Conservation (phyloP, 2,888 invertebrate genomes). For the Spodoptera picta region DNA sequence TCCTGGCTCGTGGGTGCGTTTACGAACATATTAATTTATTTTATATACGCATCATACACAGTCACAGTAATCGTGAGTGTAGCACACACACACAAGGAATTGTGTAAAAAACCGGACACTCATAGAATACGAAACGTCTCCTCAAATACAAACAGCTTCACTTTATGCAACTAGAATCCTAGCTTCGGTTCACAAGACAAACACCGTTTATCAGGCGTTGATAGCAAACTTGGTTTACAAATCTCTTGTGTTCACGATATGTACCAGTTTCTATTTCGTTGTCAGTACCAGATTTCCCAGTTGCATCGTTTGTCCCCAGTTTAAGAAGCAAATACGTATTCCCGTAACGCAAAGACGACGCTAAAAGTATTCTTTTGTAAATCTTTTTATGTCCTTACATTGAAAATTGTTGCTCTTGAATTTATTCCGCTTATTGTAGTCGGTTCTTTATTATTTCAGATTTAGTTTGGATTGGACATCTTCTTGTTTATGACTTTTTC, state of each 20-base stretch:
- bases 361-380: constrained; percentile 65
- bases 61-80: no score
- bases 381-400: constrained; percentile 5
- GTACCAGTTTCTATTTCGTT: constrained; percentile 56
- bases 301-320: constrained; percentile 72
- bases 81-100: no score
- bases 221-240: constrained; percentile 50
- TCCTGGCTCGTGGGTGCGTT: no score
- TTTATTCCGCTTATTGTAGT: background rate
- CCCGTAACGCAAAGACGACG: constrained; percentile 57
- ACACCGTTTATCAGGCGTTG: constrained; percentile 46
- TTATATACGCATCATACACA: no score
- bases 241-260: constrained; percentile 49
- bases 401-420: constrained; percentile 1
- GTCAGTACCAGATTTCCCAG: constrained; percentile 74
- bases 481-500: no score
- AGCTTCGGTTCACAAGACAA: constrained; percentile 32
- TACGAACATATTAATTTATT: no score
- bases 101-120: no score
- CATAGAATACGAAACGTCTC: background rate
- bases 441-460: constrained; percentile 5
- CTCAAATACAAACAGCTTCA: constrained; percentile 13
- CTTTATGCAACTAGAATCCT: constrained; percentile 11
- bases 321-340: constrained; percentile 69
- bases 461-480: background rate